Base-by-base conservation (phyloP, 1,140 invertebrate genomes). In the Agrypnia vestita region DNA sequence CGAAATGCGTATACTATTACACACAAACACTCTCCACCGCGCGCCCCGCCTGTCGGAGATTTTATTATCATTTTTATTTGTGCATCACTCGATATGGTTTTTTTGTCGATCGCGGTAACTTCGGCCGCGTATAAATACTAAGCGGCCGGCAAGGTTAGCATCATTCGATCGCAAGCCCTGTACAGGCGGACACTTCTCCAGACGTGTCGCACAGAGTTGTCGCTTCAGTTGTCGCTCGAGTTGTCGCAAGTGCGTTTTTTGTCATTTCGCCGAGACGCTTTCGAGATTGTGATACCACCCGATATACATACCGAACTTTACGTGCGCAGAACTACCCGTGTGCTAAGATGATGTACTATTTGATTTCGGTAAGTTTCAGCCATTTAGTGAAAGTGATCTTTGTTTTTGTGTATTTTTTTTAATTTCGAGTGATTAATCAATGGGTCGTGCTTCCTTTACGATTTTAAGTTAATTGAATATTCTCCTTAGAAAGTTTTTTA, bases 131-230 rank as follows among this genome's bases (percentile, higher is more conserved):
- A 80, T 82, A 82, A 76, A 82, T 82, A 82, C 47, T 78, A 75
- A 55, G 64, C 51, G 56, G 46, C n/a, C 55, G 46, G 71, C 81
- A 82, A 82, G 81, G 81, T 82, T 82, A 82, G 81, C 59, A 71
- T 69, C 81, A 82, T 69, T 82, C 81, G 69, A 78, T 78, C 78
- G 73, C 64, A 15, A 72, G 81, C 49, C 59, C 71, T 55, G 78
- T 73, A 19, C 49, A 77, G 67, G 67, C 46, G 13, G n/a, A 51
- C 67, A 67, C 62, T 67, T 43, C 62, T 67, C 55, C 55, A 35
- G 25, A 35, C 25, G 1, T 35, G 25, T 35, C 25, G 25, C 25
- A 35, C 6, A 35, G 25, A 35, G 25, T 35, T 35, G 25, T 35
- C 25, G 25, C 25, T 35, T 35, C 25, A 76, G 55, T 76, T 61